Base-by-base conservation (phyloP, 2,888 invertebrate genomes). In the Dorcus hopei region DNA sequence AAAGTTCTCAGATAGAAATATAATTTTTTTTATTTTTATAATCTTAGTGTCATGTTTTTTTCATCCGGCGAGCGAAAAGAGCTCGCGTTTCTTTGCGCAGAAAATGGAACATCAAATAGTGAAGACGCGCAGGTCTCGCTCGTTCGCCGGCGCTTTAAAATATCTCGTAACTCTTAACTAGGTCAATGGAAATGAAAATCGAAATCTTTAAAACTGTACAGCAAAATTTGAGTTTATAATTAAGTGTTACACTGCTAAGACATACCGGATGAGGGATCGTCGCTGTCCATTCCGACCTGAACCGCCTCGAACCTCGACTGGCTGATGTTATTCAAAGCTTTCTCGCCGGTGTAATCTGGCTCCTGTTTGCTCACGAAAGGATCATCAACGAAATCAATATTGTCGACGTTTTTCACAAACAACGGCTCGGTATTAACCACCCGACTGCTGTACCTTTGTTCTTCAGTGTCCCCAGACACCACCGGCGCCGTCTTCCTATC, bases 191-290 rank as follows among this genome's bases (percentile, higher is more conserved):
- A 49, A 49, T 11, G 1, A 49, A 26, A 49, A 3, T 45, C 9
- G 45, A 54, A 54, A 57, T 57, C 50, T 57, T 52, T 39, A 57
- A 53, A 49, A 53, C 56, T 56, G 52, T 57, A 57, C 57, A 52
- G 57, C 43, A 50, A 49, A n/a, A 48, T 49, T 26, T 40, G 9
- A 39, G 40, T 40, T 9, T 11, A 47, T 16, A 23, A 19, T 38
- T 52, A 52, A 41, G 38, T 50, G 48, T 59, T 55, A 58, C 57
- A 74, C 65, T 74, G 75, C 77, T 80, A 80, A 74, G 80, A 80
- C 80, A 80, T 80, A 56, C 80, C 80, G 38, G 79, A 80, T 38
- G 79, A 79, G 16, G 79, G 78, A 68, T 80, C 79, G 63, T 80
- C 80, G 19, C 70, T 76, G 62, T 79, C 79, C 3, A 71, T 70